phyloP scores from a whole-genome alignment of 2,888 invertebrate genomes.

The Macrophya annulata region DNA sequence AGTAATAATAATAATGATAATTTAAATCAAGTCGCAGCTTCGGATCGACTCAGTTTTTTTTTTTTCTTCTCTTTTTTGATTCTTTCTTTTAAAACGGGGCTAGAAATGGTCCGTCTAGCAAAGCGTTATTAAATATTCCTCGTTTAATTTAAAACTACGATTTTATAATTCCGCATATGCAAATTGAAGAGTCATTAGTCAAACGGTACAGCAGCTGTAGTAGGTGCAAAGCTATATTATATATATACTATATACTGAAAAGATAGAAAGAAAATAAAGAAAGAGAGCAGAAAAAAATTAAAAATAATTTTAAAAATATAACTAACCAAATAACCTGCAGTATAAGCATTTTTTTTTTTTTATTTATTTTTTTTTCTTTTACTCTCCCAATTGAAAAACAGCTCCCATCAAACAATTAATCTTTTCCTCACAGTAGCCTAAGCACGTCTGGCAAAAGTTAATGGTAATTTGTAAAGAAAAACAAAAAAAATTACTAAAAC shows the following conservation, averaged over 20 bases:
- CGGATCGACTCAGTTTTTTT: background rate
- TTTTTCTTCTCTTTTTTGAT: background rate
- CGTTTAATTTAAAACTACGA: constrained; percentile 11
- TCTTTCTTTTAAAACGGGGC: background rate
- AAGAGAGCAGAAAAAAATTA: background rate
- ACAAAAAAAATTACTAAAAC: background rate
- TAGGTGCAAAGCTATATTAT: background rate
- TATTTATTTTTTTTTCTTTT: background rate
- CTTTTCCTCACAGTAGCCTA: background rate
- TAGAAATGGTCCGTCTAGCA: background rate
- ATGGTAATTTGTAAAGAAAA: background rate
- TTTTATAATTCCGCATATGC: constrained; percentile 32
- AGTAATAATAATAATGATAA: background rate
- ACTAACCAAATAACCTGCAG: too few species aligned
- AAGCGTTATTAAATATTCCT: constrained; percentile 7
- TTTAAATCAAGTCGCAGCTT: background rate
- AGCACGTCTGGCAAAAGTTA: background rate
- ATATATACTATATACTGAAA: too few species aligned
- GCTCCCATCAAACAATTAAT: background rate
- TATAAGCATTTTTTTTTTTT: constrained; percentile 14
- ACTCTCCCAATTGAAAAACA: background rate
- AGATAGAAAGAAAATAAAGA: background rate
- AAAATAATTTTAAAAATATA: background rate
- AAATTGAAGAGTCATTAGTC: constrained; percentile 43
- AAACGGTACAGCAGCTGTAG: constrained; percentile 14